Percentiles rank a stretch among this genome's conserved stretches.
These are phyloP conservation scores for Rhinogobius similis DNA, from an alignment of 2,113 vertebrate species.

Conservation along the genomic window DNA sequence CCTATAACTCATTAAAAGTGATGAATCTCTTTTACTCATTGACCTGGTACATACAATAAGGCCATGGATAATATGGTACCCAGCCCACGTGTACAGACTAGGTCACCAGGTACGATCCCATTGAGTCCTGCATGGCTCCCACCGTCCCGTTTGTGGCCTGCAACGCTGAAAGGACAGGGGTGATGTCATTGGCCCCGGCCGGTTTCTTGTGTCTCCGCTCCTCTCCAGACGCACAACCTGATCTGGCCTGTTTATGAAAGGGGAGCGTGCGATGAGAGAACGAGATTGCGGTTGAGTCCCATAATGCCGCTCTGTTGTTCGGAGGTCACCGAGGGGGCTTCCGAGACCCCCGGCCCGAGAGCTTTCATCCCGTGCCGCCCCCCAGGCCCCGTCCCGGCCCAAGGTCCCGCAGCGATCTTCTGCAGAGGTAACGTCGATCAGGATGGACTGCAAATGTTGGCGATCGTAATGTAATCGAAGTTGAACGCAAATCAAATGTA, in stretches of 20 bases:
- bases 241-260: conserved; percentile 36
- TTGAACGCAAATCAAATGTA: no score
- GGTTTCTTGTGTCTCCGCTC: conserved; percentile 12
- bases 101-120: background rate
- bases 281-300: conserved; percentile 29
- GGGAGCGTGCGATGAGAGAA: conserved; percentile 23
- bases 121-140: conserved; percentile 13
- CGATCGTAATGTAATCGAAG: no score
- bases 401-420: conserved; percentile 17
- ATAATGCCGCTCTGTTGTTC: conserved; percentile 34
- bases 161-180: background rate
- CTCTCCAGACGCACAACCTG: conserved; percentile 30
- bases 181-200: conserved; percentile 26
- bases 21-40: background rate
- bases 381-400: conserved; percentile 18
- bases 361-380: conserved; percentile 35
- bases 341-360: conserved; percentile 30
- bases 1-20: background rate
- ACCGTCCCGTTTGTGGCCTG: background rate
- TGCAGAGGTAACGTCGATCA: conserved; percentile 10
- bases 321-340: conserved; percentile 23
- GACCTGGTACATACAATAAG: background rate
- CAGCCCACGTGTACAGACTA: background rate
- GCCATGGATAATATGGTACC: background rate
- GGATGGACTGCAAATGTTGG: no score